Evolutionary conservation across 2,113 vertebrate species (phyloP).

Genomic region (Tamias sibiricus): DNA sequence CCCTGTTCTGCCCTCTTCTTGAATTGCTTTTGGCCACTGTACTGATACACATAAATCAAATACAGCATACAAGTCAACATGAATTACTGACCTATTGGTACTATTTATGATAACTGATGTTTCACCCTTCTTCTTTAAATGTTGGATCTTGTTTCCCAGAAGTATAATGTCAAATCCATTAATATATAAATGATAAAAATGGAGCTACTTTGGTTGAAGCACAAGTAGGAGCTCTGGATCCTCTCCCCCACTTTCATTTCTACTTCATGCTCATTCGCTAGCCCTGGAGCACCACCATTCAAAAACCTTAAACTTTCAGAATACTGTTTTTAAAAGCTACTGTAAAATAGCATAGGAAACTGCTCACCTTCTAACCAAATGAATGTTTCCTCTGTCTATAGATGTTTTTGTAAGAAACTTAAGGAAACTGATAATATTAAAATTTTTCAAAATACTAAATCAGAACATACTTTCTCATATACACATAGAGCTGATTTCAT

Average conservation of each 20-base stretch:
- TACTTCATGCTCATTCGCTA: not conserved
- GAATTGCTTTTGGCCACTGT: not conserved
- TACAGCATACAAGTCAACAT: not conserved
- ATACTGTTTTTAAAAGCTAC: not conserved
- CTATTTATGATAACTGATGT: not conserved
- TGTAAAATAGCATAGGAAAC: not conserved
- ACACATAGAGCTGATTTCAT: not conserved
- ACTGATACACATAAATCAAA: not conserved
- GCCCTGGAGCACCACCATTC: not conserved
- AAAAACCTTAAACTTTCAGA: not conserved
- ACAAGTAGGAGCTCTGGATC: not conserved
- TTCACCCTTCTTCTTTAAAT: not conserved
- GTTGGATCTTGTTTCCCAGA: slow-evolving; percentile 5
- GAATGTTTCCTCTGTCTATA: not conserved
- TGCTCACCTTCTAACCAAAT: not conserved
- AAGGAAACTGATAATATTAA: not conserved
- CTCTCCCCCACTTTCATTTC: not conserved
- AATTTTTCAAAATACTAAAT: slow-evolving; percentile 21
- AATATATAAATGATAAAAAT: not conserved
- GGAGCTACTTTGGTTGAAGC: not conserved
- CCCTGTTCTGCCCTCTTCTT: not conserved
- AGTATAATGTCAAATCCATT: not conserved
- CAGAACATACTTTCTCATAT: not conserved
- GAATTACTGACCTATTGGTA: not conserved
- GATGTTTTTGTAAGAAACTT: not conserved